A percentile compares a stretch with the other conserved stretches of the same genome.
These are phyloP conservation scores for Gryllus bimaculatus DNA, from an alignment of 1,140 invertebrate species.

Conservation along the genomic window DNA sequence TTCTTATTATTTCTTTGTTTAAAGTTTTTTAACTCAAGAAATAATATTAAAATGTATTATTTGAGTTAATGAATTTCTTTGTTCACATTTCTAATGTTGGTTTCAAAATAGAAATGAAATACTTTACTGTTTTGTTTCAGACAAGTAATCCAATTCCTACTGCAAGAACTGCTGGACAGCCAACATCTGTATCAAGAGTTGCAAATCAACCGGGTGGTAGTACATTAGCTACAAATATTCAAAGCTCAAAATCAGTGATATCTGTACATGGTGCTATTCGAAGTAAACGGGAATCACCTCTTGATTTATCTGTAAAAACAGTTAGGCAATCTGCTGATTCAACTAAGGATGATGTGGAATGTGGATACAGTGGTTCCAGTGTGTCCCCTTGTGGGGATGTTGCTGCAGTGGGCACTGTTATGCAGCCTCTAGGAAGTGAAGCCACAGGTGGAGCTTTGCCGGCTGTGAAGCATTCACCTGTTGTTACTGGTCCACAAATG, in stretches of 20 bases:
- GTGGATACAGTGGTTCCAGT: conserved; percentile 10
- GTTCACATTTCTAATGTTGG: not conserved
- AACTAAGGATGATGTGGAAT: conserved; percentile 52
- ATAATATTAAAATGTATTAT: too few relatives aligned
- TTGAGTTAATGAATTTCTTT: not conserved
- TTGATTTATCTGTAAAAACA: conserved; percentile 77
- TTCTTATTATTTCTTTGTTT: too few relatives aligned
- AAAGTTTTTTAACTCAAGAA: too few relatives aligned
- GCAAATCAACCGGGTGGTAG: not conserved
- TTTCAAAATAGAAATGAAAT: too few relatives aligned
- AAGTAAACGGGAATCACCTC: conserved; percentile 59
- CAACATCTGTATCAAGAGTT: not conserved
- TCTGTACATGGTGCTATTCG: conserved; percentile 18
- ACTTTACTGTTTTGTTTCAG: not conserved
- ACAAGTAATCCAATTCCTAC: not conserved
- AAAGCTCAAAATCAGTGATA: not conserved
- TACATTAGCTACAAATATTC: not conserved
- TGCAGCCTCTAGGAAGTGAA: not conserved
- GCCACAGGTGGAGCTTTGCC: not conserved
- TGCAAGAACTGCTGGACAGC: not conserved
- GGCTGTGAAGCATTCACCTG: not conserved
- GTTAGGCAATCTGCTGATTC: conserved; percentile 76
- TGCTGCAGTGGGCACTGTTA: not conserved
- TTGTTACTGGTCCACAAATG: not conserved
- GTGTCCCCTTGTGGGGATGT: conserved; percentile 5